Base-by-base conservation (phyloP, 2,888 invertebrate species). In the Ischnus inquisitorius region DNA sequence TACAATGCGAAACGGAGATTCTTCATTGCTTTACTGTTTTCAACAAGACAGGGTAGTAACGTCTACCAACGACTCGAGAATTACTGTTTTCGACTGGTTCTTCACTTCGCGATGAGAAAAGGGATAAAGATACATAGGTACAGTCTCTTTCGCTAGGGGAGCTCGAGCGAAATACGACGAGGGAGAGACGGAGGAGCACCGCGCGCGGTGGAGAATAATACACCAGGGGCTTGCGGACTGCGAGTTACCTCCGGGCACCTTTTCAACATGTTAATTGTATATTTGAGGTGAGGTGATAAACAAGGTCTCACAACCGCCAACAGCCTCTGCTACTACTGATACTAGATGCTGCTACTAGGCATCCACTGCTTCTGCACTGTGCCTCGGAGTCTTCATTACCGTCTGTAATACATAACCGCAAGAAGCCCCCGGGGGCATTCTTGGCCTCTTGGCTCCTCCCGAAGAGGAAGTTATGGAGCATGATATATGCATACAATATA, bases 261-360 rank as follows among this genome's bases (percentile, higher is more conserved):
- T 89, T 88, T 88, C 89, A 89, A 88, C 88, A 88, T 88, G 90
- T 90, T 91, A 90, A 91, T 91, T 90, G 88, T 90, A 90, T 88
- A 89, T 90, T 90, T 87, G 87, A 88, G 89, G 82, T 64, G 88
- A 90, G 89, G 87, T 83, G 90, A 90, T 90, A 89, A 90, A 90
- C 88, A 90, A 89, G 89, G 80, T 85, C 39, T 81, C 81, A 68
- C 67, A 22, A 48, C 43, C 57, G 79, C 76, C 72, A 75, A 69
- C 71, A 69, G 22, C 79, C 76, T 34, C 34, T 34, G 46, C 46
- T 12, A 46, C 41, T 46, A 41, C 60, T 5, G 25, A 39, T 64
- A 62, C 8, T 25, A 28, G 34, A 48, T 76, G 67, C 79, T 19
- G 80, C 60, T 48, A 64, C 51, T 72, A 64, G 69, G 19, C 64